These are phyloP conservation scores for Mastacembelus armatus DNA, from an alignment of 2,797 vertebrate genomes.

Conservation along the genomic window DNA sequence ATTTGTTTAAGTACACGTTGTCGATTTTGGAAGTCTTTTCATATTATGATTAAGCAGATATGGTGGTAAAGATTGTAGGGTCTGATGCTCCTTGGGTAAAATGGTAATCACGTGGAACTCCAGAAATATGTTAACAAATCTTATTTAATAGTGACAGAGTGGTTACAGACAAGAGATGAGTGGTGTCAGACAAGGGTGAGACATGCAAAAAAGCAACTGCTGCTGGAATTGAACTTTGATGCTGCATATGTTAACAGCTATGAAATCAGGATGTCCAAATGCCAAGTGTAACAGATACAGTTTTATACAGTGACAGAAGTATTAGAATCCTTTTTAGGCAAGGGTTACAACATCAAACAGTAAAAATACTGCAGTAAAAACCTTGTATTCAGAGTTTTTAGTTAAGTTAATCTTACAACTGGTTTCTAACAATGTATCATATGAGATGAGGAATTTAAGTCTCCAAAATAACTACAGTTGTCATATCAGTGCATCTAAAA, in stretches of 20 bases:
- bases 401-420: not conserved
- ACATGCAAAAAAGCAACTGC: not conserved
- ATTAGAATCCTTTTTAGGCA: too few species aligned
- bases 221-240: not conserved
- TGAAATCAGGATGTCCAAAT: not conserved
- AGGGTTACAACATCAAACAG: too few species aligned
- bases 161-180: not conserved
- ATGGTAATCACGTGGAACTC: constrained; percentile 47
- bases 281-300: not conserved
- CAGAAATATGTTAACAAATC: constrained; percentile 40
- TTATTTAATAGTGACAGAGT: not conserved
- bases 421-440: not conserved
- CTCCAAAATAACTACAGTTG: not conserved
- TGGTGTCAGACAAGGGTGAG: too few species aligned
- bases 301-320: not conserved
- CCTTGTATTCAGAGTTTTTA: not conserved
- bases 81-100: constrained; percentile 33
- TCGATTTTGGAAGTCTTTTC: constrained; percentile 40
- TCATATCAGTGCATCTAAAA: not conserved
- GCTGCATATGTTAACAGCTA: too few species aligned
- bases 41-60: constrained; percentile 51
- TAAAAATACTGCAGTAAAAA: too few species aligned
- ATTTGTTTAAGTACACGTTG: constrained; percentile 60
- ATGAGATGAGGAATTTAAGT: too few species aligned
- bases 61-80: constrained; percentile 55